These are phyloP conservation scores for Phoronis australis DNA, from an alignment of 2,888 invertebrate species.

Conservation along the genomic window DNA sequence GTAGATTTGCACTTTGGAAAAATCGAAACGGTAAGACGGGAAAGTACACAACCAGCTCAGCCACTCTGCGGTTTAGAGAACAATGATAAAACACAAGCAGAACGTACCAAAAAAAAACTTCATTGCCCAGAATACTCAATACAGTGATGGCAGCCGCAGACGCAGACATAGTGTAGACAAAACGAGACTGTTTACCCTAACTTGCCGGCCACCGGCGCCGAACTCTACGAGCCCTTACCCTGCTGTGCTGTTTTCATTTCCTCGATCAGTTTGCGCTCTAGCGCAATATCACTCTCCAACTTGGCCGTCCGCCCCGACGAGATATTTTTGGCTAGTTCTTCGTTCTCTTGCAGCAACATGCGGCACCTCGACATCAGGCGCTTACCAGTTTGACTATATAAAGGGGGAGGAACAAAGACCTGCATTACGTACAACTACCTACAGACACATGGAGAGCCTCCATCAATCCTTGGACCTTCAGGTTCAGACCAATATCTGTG, in stretches of 20 bases:
- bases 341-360: conserved; percentile 91
- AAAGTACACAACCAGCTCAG: not conserved
- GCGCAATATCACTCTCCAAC: conserved; percentile 87
- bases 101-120: no score
- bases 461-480: no score
- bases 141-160: no score
- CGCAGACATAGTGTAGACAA: no score
- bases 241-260: conserved; percentile 95
- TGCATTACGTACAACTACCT: no score
- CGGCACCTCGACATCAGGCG: conserved; percentile 96
- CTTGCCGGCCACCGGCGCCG: not conserved
- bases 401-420: no score
- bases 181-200: not conserved
- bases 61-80: not conserved
- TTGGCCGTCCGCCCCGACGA: conserved; percentile 91
- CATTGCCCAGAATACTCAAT: no score
- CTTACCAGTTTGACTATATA: conserved; percentile 83
- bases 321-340: conserved; percentile 92
- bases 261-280: conserved; percentile 91
- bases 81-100: not conserved
- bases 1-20: no score
- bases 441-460: no score
- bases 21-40: no score
- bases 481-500: no score
- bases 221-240: conserved; percentile 58